Percentiles rank a stretch among this genome's conserved stretches.
Evolutionary conservation across 1,140 invertebrate species (phyloP).

Genomic region (silkworm (Bombyx mori)): ASM3026992v2 NC_085118.1:5537501-5538000

Average conservation of each 20-base stretch:
- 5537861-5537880: not conserved
- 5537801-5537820: slow-evolving; percentile 44
- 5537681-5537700: slow-evolving; percentile 9
- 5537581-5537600: not conserved
- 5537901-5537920: too few relatives aligned
- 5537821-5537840: slow-evolving; percentile 24
- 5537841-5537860: slow-evolving; percentile 26
- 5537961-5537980: too few relatives aligned
- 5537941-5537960: too few relatives aligned
- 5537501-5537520: slow-evolving; percentile 7
- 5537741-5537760: slow-evolving; percentile 39
- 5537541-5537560: too few relatives aligned
- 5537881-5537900: too few relatives aligned
- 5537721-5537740: slow-evolving; percentile 20
- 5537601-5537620: not conserved
- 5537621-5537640: too few relatives aligned
- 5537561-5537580: too few relatives aligned
- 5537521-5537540: not conserved
- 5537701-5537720: slow-evolving; percentile 9
- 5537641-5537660: too few relatives aligned
- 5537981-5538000: too few relatives aligned
- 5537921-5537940: too few relatives aligned
- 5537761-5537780: slow-evolving; percentile 37
- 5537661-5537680: not conserved
- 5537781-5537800: slow-evolving; percentile 39